Conservation (phyloP, 2,113 vertebrate genomes). For the Pteruthius melanotis region DNA sequence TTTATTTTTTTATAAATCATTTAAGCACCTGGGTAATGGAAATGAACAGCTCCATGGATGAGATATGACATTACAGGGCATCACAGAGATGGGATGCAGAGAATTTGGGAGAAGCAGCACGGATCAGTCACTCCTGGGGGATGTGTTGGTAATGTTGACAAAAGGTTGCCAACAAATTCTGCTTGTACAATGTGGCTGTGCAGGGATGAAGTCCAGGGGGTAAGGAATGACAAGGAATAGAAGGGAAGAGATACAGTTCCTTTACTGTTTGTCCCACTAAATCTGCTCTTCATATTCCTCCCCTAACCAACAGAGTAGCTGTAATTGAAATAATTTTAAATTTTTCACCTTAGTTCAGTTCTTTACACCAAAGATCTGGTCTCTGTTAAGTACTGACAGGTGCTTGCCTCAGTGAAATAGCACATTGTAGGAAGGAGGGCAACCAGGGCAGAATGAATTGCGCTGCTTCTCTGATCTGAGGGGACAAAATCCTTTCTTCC, state of each 20-base stretch:
- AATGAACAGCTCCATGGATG: background rate
- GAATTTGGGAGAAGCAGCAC: background rate
- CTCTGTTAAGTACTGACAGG: background rate
- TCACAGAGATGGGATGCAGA: background rate
- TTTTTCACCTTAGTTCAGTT: background rate
- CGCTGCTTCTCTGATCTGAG: background rate
- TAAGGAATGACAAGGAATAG: background rate
- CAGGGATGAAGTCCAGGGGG: background rate
- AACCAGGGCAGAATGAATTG: background rate
- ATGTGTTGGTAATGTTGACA: background rate
- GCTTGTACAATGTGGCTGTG: background rate
- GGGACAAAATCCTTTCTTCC: background rate
- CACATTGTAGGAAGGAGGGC: background rate
- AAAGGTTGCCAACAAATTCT: background rate
- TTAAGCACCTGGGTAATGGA: background rate
- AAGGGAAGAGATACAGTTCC: background rate
- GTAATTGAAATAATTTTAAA: background rate
- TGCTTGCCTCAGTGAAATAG: background rate
- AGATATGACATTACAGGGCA: background rate
- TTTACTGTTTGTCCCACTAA: background rate
- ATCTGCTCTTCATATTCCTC: background rate
- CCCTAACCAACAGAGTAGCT: background rate
- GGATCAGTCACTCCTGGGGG: accelerated
- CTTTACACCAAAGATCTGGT: background rate
- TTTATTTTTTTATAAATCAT: background rate